A percentile compares a stretch with the other conserved stretches of the same genome.
Evolutionary conservation across 2,888 invertebrate species (phyloP).

Genomic region (Drosophila robusta): DNA sequence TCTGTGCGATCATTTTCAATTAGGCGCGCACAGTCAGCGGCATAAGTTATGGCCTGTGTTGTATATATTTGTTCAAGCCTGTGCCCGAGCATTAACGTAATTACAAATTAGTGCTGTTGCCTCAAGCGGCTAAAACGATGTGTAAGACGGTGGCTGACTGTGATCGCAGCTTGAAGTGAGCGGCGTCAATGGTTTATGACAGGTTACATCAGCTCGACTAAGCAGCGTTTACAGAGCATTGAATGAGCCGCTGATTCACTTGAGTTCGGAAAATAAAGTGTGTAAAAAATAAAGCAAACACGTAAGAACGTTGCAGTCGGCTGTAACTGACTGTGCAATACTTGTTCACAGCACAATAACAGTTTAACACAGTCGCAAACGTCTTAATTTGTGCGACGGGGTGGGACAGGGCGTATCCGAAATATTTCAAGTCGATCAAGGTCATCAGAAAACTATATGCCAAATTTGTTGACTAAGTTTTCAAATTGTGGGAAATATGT

Average conservation of each 20-base stretch:
- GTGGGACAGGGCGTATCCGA: no score
- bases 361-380: no score
- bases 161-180: constrained; percentile 10
- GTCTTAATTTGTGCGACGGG: no score
- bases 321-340: no score
- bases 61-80: constrained; percentile 6
- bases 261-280: background rate
- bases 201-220: constrained; percentile 5
- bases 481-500: no score
- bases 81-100: constrained; percentile 24
- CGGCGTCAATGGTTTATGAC: constrained; percentile 39
- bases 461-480: no score
- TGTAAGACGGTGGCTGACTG: constrained; percentile 58
- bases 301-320: no score
- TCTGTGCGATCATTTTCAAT: constrained; percentile 71
- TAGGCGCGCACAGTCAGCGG: constrained; percentile 32
- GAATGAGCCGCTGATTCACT: constrained; percentile 15
- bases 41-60: constrained; percentile 25
- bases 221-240: constrained; percentile 30
- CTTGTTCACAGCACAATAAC: no score
- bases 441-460: no score
- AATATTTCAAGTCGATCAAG: no score
- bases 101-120: constrained; percentile 26
- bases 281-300: background rate
- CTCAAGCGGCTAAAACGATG: constrained; percentile 12